Conservation (phyloP, 2,797 vertebrate species). For the Clamator glandarius region DNA sequence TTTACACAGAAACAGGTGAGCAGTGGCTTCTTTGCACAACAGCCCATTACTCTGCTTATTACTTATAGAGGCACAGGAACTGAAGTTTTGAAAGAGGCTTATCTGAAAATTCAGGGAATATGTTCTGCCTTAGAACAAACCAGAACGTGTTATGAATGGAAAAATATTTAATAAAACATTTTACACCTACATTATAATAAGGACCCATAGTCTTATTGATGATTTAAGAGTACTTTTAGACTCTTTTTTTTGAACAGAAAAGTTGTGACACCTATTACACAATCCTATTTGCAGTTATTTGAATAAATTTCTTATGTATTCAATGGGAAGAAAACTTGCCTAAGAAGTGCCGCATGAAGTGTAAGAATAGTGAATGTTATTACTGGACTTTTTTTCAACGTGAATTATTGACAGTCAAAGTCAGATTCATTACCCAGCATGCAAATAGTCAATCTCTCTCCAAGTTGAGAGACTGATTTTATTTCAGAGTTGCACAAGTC, state of each 20-base stretch:
- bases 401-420: neutral
- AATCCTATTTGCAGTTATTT: neutral
- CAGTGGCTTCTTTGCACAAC: too few relatives aligned
- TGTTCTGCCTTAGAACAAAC: too few relatives aligned
- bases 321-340: neutral
- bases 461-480: too few relatives aligned
- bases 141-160: neutral
- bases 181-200: neutral
- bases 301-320: neutral
- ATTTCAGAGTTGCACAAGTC: too few relatives aligned
- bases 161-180: neutral
- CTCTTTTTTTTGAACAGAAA: neutral
- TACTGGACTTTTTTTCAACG: neutral
- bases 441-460: too few relatives aligned
- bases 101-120: too few relatives aligned
- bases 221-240: neutral
- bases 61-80: too few relatives aligned
- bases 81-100: too few relatives aligned
- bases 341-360: neutral
- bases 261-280: neutral
- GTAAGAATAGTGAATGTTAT: neutral
- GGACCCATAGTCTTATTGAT: neutral
- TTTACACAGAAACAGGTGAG: too few relatives aligned
- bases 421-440: too few relatives aligned
- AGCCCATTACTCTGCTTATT: too few relatives aligned